phyloP scores from a whole-genome alignment of 35 echinoderm and acorn worm genomes.

The Heliocidaris erythrogramma region DNA sequence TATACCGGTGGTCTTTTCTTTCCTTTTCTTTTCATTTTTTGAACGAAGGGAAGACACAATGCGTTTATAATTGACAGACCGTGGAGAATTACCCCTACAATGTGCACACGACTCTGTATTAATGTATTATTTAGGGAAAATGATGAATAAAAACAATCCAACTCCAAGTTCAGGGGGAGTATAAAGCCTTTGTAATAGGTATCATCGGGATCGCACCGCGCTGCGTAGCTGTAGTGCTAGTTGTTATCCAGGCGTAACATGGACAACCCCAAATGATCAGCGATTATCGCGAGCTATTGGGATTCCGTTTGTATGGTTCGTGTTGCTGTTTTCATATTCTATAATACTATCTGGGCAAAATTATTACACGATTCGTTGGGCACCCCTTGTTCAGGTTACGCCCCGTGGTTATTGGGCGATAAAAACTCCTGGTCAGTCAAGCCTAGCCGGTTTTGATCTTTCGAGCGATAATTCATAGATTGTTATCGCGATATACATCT shows the following conservation, averaged over 20 bases:
- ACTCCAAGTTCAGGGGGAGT: not conserved
- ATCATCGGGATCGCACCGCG: not conserved
- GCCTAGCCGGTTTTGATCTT: slow-evolving; percentile 16
- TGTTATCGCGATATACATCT: slow-evolving; percentile 40
- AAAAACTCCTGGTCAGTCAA: slow-evolving; percentile 14
- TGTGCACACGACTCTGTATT: not conserved
- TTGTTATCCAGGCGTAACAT: not conserved
- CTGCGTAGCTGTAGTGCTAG: not conserved
- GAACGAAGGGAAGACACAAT: not conserved
- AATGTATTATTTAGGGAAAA: not conserved
- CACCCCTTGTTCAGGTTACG: not conserved
- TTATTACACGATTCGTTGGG: slow-evolving; percentile 10
- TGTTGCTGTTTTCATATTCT: not conserved
- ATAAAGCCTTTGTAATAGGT: not conserved
- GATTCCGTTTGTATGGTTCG: slow-evolving; percentile 1
- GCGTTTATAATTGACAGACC: not conserved
- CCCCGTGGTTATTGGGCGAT: not conserved
- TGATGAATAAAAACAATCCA: not conserved
- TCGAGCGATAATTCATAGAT: slow-evolving; percentile 21
- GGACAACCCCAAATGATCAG: not conserved
- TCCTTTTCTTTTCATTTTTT: not conserved
- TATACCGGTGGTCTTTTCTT: not conserved
- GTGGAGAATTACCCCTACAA: slow-evolving; percentile 1
- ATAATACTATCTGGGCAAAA: slow-evolving; percentile 3
- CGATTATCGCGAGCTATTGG: not conserved